phyloP scores from a whole-genome alignment of 2,113 vertebrate species.

The Chiloscyllium plagiosum region DNA sequence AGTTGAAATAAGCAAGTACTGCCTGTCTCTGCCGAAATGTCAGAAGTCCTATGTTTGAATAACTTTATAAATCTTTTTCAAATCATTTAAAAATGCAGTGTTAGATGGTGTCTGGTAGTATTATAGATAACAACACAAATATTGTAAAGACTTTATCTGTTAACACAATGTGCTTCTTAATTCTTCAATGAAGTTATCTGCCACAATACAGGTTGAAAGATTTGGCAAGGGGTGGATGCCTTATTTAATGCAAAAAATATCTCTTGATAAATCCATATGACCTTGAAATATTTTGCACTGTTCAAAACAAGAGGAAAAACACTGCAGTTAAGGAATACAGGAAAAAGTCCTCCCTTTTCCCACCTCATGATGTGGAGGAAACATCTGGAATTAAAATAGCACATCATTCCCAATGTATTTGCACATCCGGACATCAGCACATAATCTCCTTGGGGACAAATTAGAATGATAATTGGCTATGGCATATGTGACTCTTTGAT shows the following conservation, averaged over 20 bases:
- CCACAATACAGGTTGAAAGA: neutral
- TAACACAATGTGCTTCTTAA: neutral
- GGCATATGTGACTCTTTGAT: neutral
- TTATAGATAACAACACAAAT: too few relatives aligned
- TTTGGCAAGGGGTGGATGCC: neutral
- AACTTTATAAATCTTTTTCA: neutral
- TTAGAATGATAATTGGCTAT: neutral
- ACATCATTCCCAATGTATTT: neutral
- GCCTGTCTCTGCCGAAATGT: neutral
- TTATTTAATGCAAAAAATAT: slow-evolving; percentile 14
- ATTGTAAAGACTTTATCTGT: neutral
- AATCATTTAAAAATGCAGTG: neutral
- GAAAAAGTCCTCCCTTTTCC: slow-evolving; percentile 31
- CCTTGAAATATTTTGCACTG: neutral
- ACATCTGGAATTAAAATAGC: slow-evolving; percentile 34
- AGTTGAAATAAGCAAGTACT: neutral
- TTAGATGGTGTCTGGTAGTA: neutral
- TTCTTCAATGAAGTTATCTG: neutral
- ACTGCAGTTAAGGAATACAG: neutral
- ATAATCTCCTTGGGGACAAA: slow-evolving; percentile 19
- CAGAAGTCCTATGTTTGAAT: neutral
- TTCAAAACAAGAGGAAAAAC: slow-evolving; percentile 12
- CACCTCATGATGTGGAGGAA: slow-evolving; percentile 15
- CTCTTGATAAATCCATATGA: neutral
- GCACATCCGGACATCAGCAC: neutral